Conservation (phyloP, 2,113 vertebrate species). For the Bambusicola thoracicus region DNA sequence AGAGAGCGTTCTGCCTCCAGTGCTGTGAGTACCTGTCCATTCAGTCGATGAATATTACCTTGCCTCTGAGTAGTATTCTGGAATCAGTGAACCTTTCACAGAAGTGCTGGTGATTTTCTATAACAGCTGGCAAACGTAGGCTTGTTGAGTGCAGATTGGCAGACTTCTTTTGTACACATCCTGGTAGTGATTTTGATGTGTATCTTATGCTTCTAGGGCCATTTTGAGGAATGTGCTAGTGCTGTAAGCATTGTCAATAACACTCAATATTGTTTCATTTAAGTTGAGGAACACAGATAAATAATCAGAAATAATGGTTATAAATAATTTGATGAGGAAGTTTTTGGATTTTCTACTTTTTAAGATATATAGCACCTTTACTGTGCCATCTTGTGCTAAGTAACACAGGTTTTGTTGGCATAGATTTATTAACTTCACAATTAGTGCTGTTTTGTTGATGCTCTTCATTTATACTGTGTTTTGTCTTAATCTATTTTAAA, state of each 20-base stretch:
- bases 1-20: no score
- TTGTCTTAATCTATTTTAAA: neutral
- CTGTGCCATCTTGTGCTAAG: neutral
- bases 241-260: neutral
- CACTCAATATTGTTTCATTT: neutral
- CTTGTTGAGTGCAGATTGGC: neutral
- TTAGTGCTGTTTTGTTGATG: neutral
- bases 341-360: neutral
- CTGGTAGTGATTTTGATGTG: neutral
- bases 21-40: no score
- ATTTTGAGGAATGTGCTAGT: neutral
- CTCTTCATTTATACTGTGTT: neutral
- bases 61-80: no score
- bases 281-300: neutral
- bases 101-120: no score
- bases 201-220: neutral
- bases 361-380: neutral
- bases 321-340: neutral
- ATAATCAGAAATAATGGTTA: neutral
- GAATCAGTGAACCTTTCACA: no score
- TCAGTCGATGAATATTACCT: no score
- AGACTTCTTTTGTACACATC: neutral
- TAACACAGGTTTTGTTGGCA: neutral
- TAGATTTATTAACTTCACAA: slow-evolving; percentile 5
- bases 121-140: neutral